Evolutionary conservation across 92 coral and sea anemone species (phyloP), one percentile per base, ranked within the genome.

Genomic region (Siderastrea siderea): DNA sequence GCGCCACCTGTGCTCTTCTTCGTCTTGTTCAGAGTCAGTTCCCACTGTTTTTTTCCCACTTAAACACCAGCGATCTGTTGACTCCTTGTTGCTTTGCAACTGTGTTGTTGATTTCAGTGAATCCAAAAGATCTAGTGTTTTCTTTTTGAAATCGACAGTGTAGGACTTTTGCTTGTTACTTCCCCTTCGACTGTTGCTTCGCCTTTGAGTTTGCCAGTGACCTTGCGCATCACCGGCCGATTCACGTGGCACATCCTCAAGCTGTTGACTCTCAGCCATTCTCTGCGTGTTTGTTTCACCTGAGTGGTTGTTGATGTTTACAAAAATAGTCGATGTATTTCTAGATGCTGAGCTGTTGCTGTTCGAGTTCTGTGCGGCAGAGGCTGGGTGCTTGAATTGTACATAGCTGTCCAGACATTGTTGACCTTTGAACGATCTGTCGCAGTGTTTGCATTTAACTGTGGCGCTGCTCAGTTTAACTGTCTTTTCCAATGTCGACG

Each of bases 21-120:
- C 60, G 49, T 70, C 82, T 88, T 88, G 19, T 92, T 88, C 64
- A 5, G 55, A 6, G 19, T 49, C 70, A 7, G 52, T 26, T 75
- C 50, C 65, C 9, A 89, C 93, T 67, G 55, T 86, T 79, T 68
- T 92, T 94, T 88, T 92, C 74, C 92, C 95, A 94, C 50, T 94
- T 94, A 46, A 89, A 74, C 50, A 92, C 88, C 26, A 92, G 87
- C 4, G 93, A 92, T 84, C 74, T 89, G 88, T 85, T 86, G 59
- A 92, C 88, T 55, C 96, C 82, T 86, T 83, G 69, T 74, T 91
- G 78, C 58, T 83, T 75, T 80, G 94, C 90, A 53, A 90, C 96
- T 46, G 73, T 74, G 53, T 80, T 76, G 73, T 81, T 48, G 76
- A 82, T 55, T 46, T 73, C 48, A 87, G 55, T 47, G 84, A 38